Evolutionary conservation across 2,888 invertebrate genomes (phyloP).

Genomic region (Drosophila glabriapex): DNA sequence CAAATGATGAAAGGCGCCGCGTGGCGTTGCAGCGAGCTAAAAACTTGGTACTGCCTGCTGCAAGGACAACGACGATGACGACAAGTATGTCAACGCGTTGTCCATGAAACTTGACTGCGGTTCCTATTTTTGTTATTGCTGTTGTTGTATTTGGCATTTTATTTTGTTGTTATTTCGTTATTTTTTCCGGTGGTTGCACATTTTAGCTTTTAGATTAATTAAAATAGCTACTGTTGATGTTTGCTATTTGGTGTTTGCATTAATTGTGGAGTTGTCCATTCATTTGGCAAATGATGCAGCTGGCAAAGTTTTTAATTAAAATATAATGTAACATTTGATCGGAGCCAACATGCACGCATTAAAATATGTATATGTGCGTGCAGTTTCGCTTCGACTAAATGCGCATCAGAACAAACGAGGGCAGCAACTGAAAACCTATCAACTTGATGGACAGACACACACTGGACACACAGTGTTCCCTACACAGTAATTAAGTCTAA

Average conservation of each 20-base stretch:
- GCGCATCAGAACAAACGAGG: conserved; percentile 36
- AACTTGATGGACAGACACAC: conserved; percentile 63
- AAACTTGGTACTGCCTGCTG: conserved; percentile 36
- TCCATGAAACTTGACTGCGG: conserved; percentile 58
- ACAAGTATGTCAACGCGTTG: conserved; percentile 64
- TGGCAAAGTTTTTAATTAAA: conserved; percentile 77
- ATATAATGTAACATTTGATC: conserved; percentile 77
- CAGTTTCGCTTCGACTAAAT: conserved; percentile 14
- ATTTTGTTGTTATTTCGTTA: conserved; percentile 55
- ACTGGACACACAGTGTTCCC: conserved; percentile 39
- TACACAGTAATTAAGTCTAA: conserved; percentile 81
- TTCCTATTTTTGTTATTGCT: conserved; percentile 25
- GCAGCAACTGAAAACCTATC: conserved; percentile 67
- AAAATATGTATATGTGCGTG: conserved; percentile 15
- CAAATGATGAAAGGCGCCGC: conserved; percentile 62
- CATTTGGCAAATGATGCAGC: conserved; percentile 77
- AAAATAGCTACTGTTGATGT: conserved; percentile 57
- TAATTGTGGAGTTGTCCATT: conserved; percentile 70
- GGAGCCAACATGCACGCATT: conserved; percentile 28
- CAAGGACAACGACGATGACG: conserved; percentile 36
- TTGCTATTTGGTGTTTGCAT: conserved; percentile 49
- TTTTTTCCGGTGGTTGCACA: conserved; percentile 48
- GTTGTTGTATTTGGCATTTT: conserved; percentile 16
- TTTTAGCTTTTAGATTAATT: conserved; percentile 77
- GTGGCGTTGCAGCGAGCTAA: conserved; percentile 39